Conservation (phyloP, 2,888 invertebrate genomes). For the Cataglyphis altisquamis region DNA sequence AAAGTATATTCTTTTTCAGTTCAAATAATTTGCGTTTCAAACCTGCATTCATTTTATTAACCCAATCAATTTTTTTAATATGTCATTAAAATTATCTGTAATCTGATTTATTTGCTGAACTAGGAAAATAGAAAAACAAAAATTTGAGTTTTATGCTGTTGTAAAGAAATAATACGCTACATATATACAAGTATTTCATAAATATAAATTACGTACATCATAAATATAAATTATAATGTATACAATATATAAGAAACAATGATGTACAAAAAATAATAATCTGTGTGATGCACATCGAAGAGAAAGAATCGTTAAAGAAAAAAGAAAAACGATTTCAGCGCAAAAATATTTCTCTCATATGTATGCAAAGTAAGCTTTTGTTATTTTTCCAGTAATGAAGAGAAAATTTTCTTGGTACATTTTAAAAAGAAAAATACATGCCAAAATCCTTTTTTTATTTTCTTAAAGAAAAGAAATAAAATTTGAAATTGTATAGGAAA, state of each 20-base stretch:
- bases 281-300: background rate
- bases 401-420: conserved; percentile 30
- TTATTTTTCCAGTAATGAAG: conserved; percentile 13
- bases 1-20: background rate
- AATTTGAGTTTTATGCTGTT: background rate
- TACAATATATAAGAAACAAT: background rate
- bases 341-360: conserved; percentile 7
- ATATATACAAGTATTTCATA: background rate
- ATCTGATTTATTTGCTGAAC: background rate
- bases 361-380: conserved; percentile 11
- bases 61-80: background rate
- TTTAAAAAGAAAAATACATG: background rate
- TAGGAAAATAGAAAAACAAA: background rate
- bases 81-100: background rate
- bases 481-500: background rate
- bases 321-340: background rate
- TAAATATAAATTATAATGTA: conserved; percentile 3
- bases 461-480: conserved; percentile 18
- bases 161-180: background rate
- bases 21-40: background rate
- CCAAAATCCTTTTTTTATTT: background rate
- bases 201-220: background rate
- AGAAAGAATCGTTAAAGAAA: conserved; percentile 12
- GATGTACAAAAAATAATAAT: conserved; percentile 16
- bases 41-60: background rate